These are phyloP conservation scores for Neosilurus mollespiculum DNA, from an alignment of 2,797 vertebrate species.

Conservation along the genomic window DNA sequence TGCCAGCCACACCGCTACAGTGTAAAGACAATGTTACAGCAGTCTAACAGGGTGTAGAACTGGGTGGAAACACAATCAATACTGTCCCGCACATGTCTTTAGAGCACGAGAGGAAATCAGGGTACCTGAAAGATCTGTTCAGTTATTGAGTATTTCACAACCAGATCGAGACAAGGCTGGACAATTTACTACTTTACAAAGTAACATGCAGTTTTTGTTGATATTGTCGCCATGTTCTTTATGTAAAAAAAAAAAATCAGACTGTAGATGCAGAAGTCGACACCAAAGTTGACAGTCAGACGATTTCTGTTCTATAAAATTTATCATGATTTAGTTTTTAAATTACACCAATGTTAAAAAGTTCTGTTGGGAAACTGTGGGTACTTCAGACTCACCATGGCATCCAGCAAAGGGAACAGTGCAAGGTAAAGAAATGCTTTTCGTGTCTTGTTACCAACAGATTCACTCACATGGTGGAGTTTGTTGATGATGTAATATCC, in stretches of 20 bases:
- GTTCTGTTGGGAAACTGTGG: no score
- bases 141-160: not conserved
- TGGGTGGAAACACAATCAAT: no score
- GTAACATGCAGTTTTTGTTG: not conserved
- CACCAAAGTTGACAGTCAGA: not conserved
- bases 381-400: conserved; percentile 83
- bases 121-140: not conserved
- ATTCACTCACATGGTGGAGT: conserved; percentile 96
- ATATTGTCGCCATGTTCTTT: not conserved
- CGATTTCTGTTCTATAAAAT: not conserved
- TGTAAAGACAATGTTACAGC: no score
- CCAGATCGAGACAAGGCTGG: not conserved
- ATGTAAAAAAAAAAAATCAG: not conserved
- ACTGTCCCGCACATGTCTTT: no score
- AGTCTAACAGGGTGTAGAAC: no score
- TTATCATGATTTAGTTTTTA: not conserved
- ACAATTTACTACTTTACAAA: not conserved
- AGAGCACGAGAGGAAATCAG: no score
- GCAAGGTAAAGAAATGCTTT: conserved; percentile 95
- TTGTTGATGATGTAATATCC: conserved; percentile 99
- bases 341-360: not conserved
- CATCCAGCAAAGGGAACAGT: conserved; percentile 94
- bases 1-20: no score
- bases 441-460: conserved; percentile 92
- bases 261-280: not conserved